A percentile compares a stretch with the other conserved stretches of the same genome.
Conservation (phyloP, 2,113 vertebrate species). For the Oreochromis tanganicae region DNA sequence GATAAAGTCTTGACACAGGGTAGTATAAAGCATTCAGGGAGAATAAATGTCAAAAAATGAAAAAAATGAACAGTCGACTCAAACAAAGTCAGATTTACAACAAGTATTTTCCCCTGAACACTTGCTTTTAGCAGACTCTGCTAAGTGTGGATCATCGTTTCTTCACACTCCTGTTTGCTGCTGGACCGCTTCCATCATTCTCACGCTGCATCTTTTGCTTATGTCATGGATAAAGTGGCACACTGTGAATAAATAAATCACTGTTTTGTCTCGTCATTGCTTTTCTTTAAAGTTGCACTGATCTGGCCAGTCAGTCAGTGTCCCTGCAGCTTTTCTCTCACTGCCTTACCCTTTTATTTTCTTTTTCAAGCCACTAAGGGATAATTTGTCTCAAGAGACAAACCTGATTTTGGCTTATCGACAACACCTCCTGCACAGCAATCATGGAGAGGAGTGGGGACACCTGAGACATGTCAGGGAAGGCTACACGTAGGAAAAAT, state of each 20-base stretch:
- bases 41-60: not conserved
- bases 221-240: conserved; percentile 3
- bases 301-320: not conserved
- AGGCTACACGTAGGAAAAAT: not conserved
- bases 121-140: not conserved
- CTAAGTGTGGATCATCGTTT: not conserved
- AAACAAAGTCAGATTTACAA: not conserved
- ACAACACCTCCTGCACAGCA: conserved; percentile 50
- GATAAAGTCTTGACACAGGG: not conserved
- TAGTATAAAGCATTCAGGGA: not conserved
- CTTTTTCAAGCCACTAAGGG: not conserved
- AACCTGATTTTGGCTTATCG: conserved; percentile 52
- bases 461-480: conserved; percentile 5
- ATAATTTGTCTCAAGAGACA: conserved; percentile 37
- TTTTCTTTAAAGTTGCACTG: not conserved
- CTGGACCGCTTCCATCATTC: conserved; percentile 5
- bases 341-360: not conserved
- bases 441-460: conserved; percentile 27
- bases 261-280: not conserved
- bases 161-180: not conserved
- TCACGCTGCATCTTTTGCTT: conserved; percentile 11
- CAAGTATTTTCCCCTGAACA: not conserved
- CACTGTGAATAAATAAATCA: conserved; percentile 28
- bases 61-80: not conserved
- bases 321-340: not conserved